These are phyloP conservation scores for Uropetala carovei DNA, from an alignment of 2,888 invertebrate genomes.

Conservation along the genomic window DNA sequence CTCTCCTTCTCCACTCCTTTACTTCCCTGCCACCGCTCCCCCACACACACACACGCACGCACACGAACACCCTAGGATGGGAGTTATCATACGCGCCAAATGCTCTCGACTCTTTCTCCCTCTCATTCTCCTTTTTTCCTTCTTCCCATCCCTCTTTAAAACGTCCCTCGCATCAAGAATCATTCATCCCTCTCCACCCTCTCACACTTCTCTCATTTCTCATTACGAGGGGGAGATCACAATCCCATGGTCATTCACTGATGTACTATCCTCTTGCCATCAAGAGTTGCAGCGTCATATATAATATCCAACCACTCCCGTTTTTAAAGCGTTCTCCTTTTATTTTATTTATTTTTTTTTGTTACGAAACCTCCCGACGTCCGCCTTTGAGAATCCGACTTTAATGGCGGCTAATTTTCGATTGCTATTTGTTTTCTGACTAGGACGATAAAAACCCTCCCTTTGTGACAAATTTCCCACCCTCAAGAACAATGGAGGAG, in stretches of 20 bases:
- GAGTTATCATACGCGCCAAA: conserved; percentile 47
- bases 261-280: conserved; percentile 19
- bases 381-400: conserved; percentile 7
- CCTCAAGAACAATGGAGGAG: not conserved
- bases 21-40: not conserved
- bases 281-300: conserved; percentile 38
- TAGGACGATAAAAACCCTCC: not conserved
- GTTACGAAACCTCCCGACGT: not conserved
- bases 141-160: not conserved
- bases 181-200: conserved; percentile 21
- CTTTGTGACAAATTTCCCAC: not conserved
- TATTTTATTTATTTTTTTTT: too few relatives aligned
- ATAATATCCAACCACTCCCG: conserved; percentile 30
- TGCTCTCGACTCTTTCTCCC: not conserved
- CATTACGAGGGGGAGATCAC: conserved; percentile 40
- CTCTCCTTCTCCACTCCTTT: not conserved
- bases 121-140: not conserved
- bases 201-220: conserved; percentile 44
- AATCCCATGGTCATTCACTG: conserved; percentile 50
- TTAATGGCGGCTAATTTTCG: conserved; percentile 19
- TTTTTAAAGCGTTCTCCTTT: not conserved
- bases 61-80: not conserved
- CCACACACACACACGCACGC: not conserved
- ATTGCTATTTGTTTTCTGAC: conserved; percentile 13
- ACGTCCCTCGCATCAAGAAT: not conserved